Percentiles rank a stretch among this genome's conserved stretches.
Evolutionary conservation across 2,113 vertebrate species (phyloP).

Genomic region (Limnothrissa miodon): DNA sequence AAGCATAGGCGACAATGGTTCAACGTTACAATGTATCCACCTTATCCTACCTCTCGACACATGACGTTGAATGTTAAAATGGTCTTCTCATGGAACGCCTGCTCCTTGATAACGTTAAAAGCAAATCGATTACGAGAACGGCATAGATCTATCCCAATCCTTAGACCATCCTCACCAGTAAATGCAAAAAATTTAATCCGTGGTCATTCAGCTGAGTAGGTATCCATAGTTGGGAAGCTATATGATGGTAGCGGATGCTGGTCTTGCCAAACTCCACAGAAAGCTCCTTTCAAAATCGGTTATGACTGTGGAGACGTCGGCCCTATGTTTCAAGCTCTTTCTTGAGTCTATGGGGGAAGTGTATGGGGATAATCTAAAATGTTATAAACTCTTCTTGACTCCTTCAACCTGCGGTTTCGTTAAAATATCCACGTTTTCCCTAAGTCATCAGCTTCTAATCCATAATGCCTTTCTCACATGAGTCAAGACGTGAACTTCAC

Average conservation of each 20-base stretch:
- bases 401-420: not conserved
- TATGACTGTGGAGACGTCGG: slow-evolving; percentile 32
- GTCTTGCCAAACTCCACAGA: slow-evolving; percentile 26
- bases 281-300: slow-evolving; percentile 24
- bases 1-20: not conserved
- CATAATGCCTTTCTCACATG: not conserved
- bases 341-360: not conserved
- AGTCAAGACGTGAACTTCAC: not conserved
- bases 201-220: not conserved
- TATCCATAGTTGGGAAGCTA: not conserved
- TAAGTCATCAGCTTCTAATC: not conserved
- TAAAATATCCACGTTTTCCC: not conserved
- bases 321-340: slow-evolving; percentile 8
- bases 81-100: not conserved
- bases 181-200: not conserved
- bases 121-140: not conserved
- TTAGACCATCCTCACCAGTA: not conserved
- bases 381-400: not conserved
- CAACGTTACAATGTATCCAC: not conserved
- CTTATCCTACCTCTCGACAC: not conserved
- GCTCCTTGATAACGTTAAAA: not conserved
- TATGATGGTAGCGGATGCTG: slow-evolving; percentile 34
- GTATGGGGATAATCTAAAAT: not conserved
- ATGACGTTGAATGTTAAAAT: not conserved
- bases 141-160: not conserved